Percentiles rank a stretch among this genome's conserved stretches.
Evolutionary conservation across 2,797 vertebrate species (phyloP).

Genomic region (Hydrophis major): DNA sequence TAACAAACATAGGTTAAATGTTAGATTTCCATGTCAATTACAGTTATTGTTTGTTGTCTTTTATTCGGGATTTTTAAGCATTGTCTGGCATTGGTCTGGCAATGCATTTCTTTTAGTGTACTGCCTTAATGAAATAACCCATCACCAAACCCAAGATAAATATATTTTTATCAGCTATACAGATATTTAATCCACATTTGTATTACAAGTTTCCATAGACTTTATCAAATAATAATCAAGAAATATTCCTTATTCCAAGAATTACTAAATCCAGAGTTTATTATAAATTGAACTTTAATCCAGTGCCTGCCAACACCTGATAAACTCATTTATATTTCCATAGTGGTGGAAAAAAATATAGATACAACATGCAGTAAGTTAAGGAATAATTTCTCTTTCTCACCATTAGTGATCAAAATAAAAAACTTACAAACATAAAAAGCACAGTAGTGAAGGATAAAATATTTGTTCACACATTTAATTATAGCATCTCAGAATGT

Average conservation of each 20-base stretch:
- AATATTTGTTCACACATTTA: not conserved
- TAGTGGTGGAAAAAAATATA: not conserved
- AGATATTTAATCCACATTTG: not conserved
- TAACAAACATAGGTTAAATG: not conserved
- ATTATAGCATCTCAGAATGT: not conserved
- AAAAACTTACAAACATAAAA: not conserved
- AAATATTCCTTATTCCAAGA: not conserved
- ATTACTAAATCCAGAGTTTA: not conserved
- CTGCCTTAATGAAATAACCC: not conserved
- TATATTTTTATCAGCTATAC: not conserved
- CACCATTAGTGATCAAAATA: not conserved
- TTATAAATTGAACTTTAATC: conserved; percentile 16
- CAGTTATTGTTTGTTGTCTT: conserved; percentile 4
- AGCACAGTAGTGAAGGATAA: not conserved
- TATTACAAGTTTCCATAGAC: not conserved
- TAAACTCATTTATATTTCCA: not conserved
- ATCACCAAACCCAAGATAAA: not conserved
- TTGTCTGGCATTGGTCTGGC: not conserved
- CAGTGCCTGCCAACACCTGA: not conserved
- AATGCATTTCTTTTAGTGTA: not conserved
- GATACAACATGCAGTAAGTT: not conserved
- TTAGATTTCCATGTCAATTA: conserved; percentile 7
- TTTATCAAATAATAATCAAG: not conserved
- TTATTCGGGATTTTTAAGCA: not conserved
- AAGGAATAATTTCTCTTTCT: not conserved